Base-by-base conservation (phyloP, 2,888 invertebrate species). In the Malachius bipustulatus region DNA sequence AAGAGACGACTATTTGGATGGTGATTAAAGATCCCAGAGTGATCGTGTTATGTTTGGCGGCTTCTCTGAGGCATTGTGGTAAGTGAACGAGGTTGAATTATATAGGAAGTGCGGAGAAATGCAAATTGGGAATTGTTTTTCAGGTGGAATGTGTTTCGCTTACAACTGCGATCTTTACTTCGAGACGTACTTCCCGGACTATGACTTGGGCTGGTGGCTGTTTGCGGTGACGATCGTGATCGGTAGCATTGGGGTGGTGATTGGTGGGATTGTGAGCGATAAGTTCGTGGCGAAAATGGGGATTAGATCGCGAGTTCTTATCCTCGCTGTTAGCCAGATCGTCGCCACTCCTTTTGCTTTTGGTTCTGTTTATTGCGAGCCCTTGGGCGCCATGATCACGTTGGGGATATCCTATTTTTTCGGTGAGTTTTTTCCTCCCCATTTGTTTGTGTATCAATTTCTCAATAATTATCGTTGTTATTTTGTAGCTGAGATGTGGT, bases 121-220 rank as follows among this genome's bases (percentile, higher is more conserved):
- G 14, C 12, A 11, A 2, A n/a, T 37, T 27, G 27, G 9, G 9
- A 6, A 51, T 55, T n/a, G 2, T n/a, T n/a, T n/a, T n/a, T n/a
- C 63, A 81, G 81, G 85, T 47, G 89, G 89, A 42, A 84, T 88
- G 79, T 81, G 82, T 41, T 89, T 89, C 63, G 88, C 88, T 0
- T 89, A 89, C 67, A 89, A 89, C 60, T 87, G 88, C 4, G 88
- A 89, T 57, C 67, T 88, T 33, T 89, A 87, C 65, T 89, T 87
- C 61, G 77, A 84, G 41, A 78, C 75, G 38, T 88, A 88, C 62
- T 89, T 85, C 64, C 89, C 89, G 1, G 85, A 87, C 51, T 82
- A 83, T 49, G 87, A 88, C 64, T 73, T 88, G 9, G 85, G 88
- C 49, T 87, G 87, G 82, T 87, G 85, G 84, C 61, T 89, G 49